A percentile compares a stretch with the other conserved stretches of the same genome.
Evolutionary conservation across 2,113 vertebrate species (phyloP).

Genomic region (Zosterops borbonicus): DNA sequence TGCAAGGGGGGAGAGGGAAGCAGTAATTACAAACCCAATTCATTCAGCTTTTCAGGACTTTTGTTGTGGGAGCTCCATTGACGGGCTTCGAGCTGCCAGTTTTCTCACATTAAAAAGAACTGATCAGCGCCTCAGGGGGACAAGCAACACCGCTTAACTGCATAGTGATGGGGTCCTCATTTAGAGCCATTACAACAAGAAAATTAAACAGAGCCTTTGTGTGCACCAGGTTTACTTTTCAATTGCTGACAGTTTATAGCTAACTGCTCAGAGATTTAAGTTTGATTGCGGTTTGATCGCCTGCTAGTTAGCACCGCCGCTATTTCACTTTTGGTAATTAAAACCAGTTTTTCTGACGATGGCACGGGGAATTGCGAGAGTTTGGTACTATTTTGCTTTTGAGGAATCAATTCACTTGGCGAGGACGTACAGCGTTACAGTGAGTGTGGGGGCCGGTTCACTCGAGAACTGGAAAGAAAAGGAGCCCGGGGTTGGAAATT

Average conservation of each 20-base stretch:
- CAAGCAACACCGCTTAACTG: conserved; percentile 71
- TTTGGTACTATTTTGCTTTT: conserved; percentile 45
- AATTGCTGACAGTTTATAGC: conserved; percentile 74
- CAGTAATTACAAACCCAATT: conserved; percentile 80
- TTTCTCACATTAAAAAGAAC: conserved; percentile 79
- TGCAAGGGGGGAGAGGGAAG: conserved; percentile 63
- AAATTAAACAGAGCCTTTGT: conserved; percentile 79
- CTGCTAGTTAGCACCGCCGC: conserved; percentile 58
- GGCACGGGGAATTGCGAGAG: conserved; percentile 30
- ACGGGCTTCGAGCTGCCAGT: conserved; percentile 74
- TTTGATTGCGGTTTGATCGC: conserved; percentile 71
- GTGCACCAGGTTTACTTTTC: conserved; percentile 74
- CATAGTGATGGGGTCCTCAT: conserved; percentile 76
- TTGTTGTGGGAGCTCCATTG: conserved; percentile 77
- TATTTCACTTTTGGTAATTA: conserved; percentile 58
- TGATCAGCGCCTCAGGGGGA: conserved; percentile 74
- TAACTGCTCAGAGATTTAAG: conserved; percentile 72
- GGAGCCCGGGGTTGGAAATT: neutral
- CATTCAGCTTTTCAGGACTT: conserved; percentile 84
- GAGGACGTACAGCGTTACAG: conserved; percentile 10
- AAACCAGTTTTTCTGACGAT: conserved; percentile 25
- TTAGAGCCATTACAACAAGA: conserved; percentile 74
- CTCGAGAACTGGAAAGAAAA: neutral
- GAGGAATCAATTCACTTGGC: conserved; percentile 18
- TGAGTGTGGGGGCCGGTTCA: neutral